A percentile compares a stretch with the other conserved stretches of the same genome.
These are phyloP conservation scores for Oncorhynchus keta DNA, from an alignment of 2,113 vertebrate genomes.

Conservation along the genomic window DNA sequence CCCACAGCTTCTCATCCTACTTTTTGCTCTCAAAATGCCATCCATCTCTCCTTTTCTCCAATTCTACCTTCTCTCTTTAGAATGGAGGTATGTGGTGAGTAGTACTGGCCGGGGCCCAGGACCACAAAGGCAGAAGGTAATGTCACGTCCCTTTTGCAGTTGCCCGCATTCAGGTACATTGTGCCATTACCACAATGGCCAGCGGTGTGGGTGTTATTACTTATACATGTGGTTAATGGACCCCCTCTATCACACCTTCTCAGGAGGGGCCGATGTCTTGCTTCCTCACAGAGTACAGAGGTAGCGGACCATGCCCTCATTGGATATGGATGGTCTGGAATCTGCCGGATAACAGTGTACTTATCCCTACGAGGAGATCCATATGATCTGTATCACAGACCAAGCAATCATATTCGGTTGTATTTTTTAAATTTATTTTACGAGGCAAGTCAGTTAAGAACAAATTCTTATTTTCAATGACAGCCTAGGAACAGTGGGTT, in stretches of 20 bases:
- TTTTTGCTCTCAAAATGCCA: slow-evolving; percentile 25
- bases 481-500: too few species aligned
- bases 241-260: slow-evolving; percentile 17
- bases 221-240: slow-evolving; percentile 55
- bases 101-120: not conserved
- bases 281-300: slow-evolving; percentile 16
- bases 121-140: slow-evolving; percentile 31
- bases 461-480: too few species aligned
- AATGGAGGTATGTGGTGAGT: not conserved
- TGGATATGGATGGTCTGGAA: slow-evolving; percentile 7
- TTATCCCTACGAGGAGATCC: not conserved
- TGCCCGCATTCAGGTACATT: slow-evolving; percentile 15
- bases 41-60: slow-evolving; percentile 5
- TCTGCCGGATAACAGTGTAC: not conserved
- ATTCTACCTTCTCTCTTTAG: not conserved
- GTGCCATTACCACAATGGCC: slow-evolving; percentile 3
- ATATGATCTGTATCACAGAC: too few species aligned
- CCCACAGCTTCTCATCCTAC: slow-evolving; percentile 1
- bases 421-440: too few species aligned
- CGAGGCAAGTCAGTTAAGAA: too few species aligned
- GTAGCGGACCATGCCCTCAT: not conserved
- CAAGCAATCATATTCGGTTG: too few species aligned
- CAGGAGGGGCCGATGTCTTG: slow-evolving; percentile 1
- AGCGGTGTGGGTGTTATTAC: slow-evolving; percentile 30
- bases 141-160: slow-evolving; percentile 50